phyloP scores from a whole-genome alignment of 2,113 vertebrate species.

The Neodon shergylaensis region DNA sequence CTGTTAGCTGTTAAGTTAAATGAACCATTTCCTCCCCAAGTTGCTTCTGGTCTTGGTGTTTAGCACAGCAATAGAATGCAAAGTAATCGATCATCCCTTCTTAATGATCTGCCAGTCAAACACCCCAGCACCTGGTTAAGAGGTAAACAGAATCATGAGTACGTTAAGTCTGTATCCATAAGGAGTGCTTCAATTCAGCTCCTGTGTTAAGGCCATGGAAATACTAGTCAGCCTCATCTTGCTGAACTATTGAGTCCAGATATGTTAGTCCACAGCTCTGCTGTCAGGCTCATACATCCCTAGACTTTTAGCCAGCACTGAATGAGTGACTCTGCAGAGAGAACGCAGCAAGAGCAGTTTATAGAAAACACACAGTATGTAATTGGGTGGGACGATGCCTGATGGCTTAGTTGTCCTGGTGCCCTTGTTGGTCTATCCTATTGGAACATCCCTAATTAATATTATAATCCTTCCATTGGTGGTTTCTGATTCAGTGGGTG shows the following conservation, averaged over 20 bases:
- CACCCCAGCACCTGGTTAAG: neutral
- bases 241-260: neutral
- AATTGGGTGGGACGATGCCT: neutral
- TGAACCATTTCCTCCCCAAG: neutral
- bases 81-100: neutral
- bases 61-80: neutral
- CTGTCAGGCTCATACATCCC: neutral
- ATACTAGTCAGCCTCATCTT: neutral
- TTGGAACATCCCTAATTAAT: neutral
- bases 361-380: fast-evolving
- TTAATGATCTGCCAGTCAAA: neutral
- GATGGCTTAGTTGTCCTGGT: neutral
- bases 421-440: neutral
- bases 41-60: neutral
- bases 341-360: fast-evolving
- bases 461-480: neutral
- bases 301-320: neutral
- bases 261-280: neutral
- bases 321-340: neutral
- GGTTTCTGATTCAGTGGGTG: neutral
- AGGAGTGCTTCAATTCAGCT: neutral
- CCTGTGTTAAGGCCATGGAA: neutral
- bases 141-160: neutral
- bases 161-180: neutral
- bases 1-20: neutral